These are phyloP conservation scores for Eutrigla gurnardus DNA, from an alignment of 2,797 vertebrate genomes.

Conservation along the genomic window DNA sequence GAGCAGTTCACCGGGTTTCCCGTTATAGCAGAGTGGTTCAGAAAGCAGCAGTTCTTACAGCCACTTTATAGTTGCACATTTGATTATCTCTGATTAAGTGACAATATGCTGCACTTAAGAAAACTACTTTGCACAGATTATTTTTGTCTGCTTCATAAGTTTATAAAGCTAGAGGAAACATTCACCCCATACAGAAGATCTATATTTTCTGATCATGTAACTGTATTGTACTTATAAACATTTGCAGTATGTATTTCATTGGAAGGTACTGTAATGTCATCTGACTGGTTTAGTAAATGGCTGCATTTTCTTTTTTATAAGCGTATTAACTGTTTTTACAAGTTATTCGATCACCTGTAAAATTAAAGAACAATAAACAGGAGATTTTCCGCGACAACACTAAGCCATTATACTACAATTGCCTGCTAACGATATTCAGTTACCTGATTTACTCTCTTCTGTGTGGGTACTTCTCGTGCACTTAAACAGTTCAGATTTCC, in stretches of 20 bases:
- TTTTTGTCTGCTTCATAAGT: slow-evolving; percentile 71
- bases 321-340: slow-evolving; percentile 52
- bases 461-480: slow-evolving; percentile 33
- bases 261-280: slow-evolving; percentile 59
- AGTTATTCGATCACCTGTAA: slow-evolving; percentile 45
- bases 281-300: slow-evolving; percentile 58
- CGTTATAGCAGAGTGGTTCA: slow-evolving; percentile 58
- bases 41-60: slow-evolving; percentile 60
- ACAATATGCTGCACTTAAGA: slow-evolving; percentile 61
- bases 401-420: slow-evolving; percentile 58
- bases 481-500: slow-evolving; percentile 9
- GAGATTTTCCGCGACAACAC: slow-evolving; percentile 27
- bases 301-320: slow-evolving; percentile 56
- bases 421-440: slow-evolving; percentile 53
- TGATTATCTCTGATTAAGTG: slow-evolving; percentile 69
- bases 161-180: slow-evolving; percentile 70
- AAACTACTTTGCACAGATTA: slow-evolving; percentile 79
- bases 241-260: slow-evolving; percentile 71
- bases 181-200: slow-evolving; percentile 67
- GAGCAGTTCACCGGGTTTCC: slow-evolving; percentile 61
- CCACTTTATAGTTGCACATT: slow-evolving; percentile 77
- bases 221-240: slow-evolving; percentile 75
- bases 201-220: slow-evolving; percentile 81
- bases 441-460: slow-evolving; percentile 36
- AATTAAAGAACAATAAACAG: slow-evolving; percentile 21